Percentiles rank a stretch among this genome's conserved stretches.
Conservation (phyloP, 2,113 vertebrate genomes). For the Copsychus sechellarum region DNA sequence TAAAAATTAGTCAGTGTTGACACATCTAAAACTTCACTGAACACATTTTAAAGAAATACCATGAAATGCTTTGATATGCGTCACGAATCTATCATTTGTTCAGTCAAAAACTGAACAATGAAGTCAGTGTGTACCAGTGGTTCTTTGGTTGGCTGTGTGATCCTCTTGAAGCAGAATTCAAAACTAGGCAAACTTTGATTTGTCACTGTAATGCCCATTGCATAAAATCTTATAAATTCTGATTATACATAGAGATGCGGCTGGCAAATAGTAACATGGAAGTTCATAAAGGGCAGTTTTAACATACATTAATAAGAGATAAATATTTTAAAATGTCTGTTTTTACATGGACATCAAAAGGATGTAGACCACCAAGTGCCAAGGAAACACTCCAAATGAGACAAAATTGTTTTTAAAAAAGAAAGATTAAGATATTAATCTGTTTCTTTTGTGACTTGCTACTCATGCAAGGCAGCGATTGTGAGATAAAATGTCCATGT, state of each 20-base stretch:
- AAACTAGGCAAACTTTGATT: neutral
- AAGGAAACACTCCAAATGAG: neutral
- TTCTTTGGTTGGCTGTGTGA: neutral
- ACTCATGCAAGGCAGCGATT: neutral
- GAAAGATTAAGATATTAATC: accelerated
- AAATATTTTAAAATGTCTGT: neutral
- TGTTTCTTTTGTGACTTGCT: neutral
- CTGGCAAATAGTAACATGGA: neutral
- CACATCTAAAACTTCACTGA: neutral
- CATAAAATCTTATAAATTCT: neutral
- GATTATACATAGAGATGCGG: neutral
- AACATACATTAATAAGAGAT: neutral
- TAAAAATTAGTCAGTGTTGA: neutral
- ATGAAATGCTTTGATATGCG: neutral
- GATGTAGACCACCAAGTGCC: neutral
- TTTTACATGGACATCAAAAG: neutral
- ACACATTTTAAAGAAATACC: neutral
- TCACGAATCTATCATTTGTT: neutral
- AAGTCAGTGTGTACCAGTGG: neutral
- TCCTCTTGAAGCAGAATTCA: neutral
- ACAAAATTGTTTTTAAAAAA: neutral
- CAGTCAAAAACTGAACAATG: neutral
- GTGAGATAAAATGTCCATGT: neutral
- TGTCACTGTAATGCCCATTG: neutral
- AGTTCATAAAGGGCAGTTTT: neutral